These are phyloP conservation scores for Xanthia icteritia DNA, from an alignment of 2,888 invertebrate species.

Conservation along the genomic window DNA sequence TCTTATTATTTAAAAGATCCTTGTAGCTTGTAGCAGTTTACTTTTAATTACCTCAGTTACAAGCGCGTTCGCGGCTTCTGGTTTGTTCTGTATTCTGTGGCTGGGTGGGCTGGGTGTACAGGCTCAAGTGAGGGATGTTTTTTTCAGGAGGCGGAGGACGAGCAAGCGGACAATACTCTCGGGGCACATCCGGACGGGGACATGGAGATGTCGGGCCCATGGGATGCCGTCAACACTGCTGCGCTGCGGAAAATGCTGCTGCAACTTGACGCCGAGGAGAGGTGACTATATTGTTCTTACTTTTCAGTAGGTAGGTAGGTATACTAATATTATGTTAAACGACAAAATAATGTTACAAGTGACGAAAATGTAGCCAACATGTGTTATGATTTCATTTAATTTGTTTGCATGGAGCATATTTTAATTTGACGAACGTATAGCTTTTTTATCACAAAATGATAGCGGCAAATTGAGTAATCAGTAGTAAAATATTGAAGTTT, in stretches of 20 bases:
- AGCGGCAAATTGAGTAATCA: background rate
- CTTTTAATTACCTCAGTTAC: background rate
- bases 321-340: background rate
- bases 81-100: constrained; percentile 2
- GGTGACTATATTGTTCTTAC: constrained; percentile 69
- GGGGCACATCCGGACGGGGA: constrained; percentile 77
- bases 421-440: background rate
- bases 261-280: constrained; percentile 85
- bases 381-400: background rate
- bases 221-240: constrained; percentile 85
- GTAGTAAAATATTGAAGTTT: background rate
- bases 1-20: too few species aligned
- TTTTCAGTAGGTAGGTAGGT: background rate
- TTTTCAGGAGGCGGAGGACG: constrained; percentile 82
- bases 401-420: background rate
- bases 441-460: background rate
- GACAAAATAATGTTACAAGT: background rate
- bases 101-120: background rate
- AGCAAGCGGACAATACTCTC: constrained; percentile 81
- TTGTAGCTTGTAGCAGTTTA: background rate
- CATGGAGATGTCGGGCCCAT: constrained; percentile 75
- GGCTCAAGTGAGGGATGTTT: constrained; percentile 26
- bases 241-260: constrained; percentile 84
- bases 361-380: background rate
- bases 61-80: background rate